Conservation (phyloP, 2,888 invertebrate species). For the Sclerodermus sp. region DNA sequence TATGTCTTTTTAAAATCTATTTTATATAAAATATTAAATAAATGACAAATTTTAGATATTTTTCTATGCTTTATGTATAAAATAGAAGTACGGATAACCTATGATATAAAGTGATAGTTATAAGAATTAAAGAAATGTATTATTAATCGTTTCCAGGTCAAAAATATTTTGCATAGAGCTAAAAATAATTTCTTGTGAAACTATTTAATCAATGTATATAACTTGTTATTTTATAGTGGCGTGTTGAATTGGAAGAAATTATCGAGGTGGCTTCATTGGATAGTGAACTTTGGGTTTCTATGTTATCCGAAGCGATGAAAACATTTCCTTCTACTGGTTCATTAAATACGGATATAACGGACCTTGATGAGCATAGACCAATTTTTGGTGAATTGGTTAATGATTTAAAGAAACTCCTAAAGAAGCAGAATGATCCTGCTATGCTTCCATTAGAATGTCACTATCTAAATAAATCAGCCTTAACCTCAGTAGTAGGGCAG, state of each 20-base stretch:
- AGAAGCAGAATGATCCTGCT: conserved; percentile 81
- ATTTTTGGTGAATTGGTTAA: conserved; percentile 89
- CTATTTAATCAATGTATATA: too few relatives aligned
- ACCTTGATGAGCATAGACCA: conserved; percentile 85
- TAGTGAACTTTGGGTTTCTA: conserved; percentile 96
- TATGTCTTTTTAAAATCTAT: background rate
- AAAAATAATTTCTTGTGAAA: too few relatives aligned
- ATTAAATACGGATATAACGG: conserved; percentile 85
- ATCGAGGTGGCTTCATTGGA: conserved; percentile 90
- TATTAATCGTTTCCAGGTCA: background rate
- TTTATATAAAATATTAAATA: background rate
- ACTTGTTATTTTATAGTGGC: conserved; percentile 75
- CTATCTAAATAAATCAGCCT: conserved; percentile 91
- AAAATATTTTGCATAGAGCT: too few relatives aligned
- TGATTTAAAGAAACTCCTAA: conserved; percentile 79
- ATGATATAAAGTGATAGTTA: too few relatives aligned
- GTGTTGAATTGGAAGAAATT: conserved; percentile 89
- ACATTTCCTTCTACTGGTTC: conserved; percentile 89
- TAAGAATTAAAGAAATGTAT: conserved; percentile 3
- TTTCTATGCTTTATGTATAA: too few relatives aligned
- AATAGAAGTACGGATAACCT: too few relatives aligned
- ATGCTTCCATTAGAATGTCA: conserved; percentile 95
- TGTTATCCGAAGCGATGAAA: conserved; percentile 93
- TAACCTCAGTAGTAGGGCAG: conserved; percentile 83
- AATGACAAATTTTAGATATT: too few relatives aligned